These are phyloP conservation scores for Recurvirostra avosetta DNA, from an alignment of 2,113 vertebrate species.

Conservation along the genomic window DNA sequence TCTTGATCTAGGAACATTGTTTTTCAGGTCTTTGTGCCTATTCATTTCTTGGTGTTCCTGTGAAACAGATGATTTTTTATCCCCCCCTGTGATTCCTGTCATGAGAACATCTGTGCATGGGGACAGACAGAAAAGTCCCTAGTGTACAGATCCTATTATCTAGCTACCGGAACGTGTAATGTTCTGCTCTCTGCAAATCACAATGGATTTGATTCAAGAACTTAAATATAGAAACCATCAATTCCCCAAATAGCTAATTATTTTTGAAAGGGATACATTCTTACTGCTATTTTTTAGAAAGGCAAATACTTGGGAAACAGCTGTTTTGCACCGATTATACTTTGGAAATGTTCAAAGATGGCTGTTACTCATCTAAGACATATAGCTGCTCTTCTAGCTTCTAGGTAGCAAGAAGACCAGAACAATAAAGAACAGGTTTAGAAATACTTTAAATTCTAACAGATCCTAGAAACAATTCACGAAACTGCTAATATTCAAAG, in stretches of 20 bases:
- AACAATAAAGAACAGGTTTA: neutral
- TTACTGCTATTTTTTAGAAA: neutral
- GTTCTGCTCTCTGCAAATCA: slow-evolving; percentile 38
- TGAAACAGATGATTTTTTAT: slow-evolving; percentile 45
- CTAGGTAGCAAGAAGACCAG: neutral
- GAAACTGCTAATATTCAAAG: neutral
- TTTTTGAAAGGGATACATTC: slow-evolving; percentile 30
- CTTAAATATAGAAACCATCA: slow-evolving; percentile 42
- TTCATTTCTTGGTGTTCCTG: neutral
- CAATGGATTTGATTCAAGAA: slow-evolving; percentile 25
- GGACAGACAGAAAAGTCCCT: slow-evolving; percentile 39
- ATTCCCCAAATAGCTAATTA: slow-evolving; percentile 50
- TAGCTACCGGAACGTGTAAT: slow-evolving; percentile 31
- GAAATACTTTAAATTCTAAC: neutral
- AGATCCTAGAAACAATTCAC: neutral
- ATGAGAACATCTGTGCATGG: slow-evolving; percentile 22
- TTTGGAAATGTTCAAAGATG: neutral
- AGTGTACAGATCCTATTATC: slow-evolving; percentile 29
- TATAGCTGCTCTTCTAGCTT: neutral
- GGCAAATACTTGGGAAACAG: neutral
- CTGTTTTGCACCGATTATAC: neutral
- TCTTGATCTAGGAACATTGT: neutral
- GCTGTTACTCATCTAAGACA: neutral
- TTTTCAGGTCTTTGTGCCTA: slow-evolving; percentile 15
- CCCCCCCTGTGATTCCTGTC: neutral